Conservation (phyloP, 2,113 vertebrate species). For the Amblyornis subalaris region DNA sequence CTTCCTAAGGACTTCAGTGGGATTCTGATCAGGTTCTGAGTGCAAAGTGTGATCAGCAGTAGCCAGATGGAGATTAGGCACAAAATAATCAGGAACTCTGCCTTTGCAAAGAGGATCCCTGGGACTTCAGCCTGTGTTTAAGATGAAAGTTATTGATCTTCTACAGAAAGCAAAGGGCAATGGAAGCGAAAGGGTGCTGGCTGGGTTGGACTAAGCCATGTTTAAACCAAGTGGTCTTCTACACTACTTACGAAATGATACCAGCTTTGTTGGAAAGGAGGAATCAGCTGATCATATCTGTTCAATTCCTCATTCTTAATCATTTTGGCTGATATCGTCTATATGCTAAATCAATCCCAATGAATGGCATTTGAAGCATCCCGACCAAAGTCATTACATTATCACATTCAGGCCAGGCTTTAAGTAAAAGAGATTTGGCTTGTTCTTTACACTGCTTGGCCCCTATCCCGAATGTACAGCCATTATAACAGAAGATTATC, state of each 20-base stretch:
- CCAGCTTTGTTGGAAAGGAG: background rate
- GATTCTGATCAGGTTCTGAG: background rate
- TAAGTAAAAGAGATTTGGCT: slow-evolving; percentile 42
- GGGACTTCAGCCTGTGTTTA: background rate
- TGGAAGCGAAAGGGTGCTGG: background rate
- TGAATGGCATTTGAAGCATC: slow-evolving; percentile 5
- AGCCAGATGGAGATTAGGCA: background rate
- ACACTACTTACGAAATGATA: background rate
- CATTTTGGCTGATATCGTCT: background rate
- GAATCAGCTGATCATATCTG: background rate
- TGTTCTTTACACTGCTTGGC: slow-evolving; percentile 32
- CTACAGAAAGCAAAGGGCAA: background rate
- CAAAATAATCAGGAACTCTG: background rate
- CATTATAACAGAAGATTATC: slow-evolving; percentile 5
- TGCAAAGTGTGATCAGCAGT: background rate
- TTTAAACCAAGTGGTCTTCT: background rate
- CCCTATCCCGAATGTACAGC: background rate
- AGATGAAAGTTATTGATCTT: background rate
- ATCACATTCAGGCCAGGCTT: slow-evolving; percentile 30
- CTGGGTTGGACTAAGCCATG: background rate
- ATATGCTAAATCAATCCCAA: background rate
- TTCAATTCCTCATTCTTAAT: background rate
- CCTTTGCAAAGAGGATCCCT: background rate
- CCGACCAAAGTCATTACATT: background rate
- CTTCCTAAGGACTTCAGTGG: background rate